phyloP scores from a whole-genome alignment of 1,140 invertebrate genomes.

The Gonatopus flavifemur region DNA sequence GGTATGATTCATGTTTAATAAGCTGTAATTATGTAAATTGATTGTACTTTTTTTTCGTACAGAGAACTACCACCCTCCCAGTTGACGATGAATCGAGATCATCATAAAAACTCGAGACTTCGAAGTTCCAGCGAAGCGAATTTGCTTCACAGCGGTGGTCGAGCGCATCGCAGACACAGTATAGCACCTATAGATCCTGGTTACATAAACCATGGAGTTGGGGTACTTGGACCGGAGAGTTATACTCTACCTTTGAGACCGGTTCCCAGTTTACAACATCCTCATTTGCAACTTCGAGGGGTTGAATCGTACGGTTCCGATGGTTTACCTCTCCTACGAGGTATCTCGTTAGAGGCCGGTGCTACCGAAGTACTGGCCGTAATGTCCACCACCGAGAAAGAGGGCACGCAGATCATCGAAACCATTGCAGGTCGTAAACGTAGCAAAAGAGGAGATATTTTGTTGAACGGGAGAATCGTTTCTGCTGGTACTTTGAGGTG shows the following conservation, averaged over 20 bases:
- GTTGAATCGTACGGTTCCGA: conserved; percentile 55
- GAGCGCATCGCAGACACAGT: conserved; percentile 63
- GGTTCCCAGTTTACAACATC: conserved; percentile 57
- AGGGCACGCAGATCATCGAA: conserved; percentile 69
- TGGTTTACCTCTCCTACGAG: conserved; percentile 63
- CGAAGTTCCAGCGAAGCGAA: conserved; percentile 77
- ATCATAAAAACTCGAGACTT: conserved; percentile 59
- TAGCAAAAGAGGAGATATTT: conserved; percentile 74
- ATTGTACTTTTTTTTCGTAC: too few species aligned
- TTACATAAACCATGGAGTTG: conserved; percentile 40
- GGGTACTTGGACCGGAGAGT: conserved; percentile 39
- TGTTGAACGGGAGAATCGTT: conserved; percentile 84
- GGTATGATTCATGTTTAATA: too few species aligned
- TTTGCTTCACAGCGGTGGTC: conserved; percentile 61
- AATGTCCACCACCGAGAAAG: conserved; percentile 72
- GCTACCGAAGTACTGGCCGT: conserved; percentile 89
- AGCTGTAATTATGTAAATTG: too few species aligned
- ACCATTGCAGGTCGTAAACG: conserved; percentile 73
- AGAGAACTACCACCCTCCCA: conserved; percentile 56
- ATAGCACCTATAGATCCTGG: conserved; percentile 65
- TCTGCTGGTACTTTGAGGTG: conserved; percentile 68
- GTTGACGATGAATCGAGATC: conserved; percentile 49
- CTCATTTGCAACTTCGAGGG: conserved; percentile 68
- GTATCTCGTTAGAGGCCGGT: conserved; percentile 79
- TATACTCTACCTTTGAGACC: conserved; percentile 43